Conservation (phyloP, 2,797 vertebrate species). For the Melanotaenia parkinsoni region DNA sequence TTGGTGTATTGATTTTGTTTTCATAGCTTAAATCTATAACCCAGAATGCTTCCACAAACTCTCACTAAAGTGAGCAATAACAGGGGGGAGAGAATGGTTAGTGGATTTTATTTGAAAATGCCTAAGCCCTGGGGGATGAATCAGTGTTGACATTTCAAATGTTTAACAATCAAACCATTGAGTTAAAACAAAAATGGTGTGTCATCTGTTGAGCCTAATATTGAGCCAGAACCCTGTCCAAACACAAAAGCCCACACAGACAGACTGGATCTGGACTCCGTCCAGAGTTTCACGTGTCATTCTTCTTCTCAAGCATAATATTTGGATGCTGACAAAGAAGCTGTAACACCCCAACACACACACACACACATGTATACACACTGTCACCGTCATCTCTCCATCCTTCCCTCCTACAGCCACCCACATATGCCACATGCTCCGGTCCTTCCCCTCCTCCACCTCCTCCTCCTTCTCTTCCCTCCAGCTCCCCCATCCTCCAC, state of each 20-base stretch:
- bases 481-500: slow-evolving; percentile 62
- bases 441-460: slow-evolving; percentile 39
- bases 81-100: not conserved
- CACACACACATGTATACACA: slow-evolving; percentile 16
- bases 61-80: slow-evolving; percentile 20
- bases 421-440: slow-evolving; percentile 80
- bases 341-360: slow-evolving; percentile 22
- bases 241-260: slow-evolving; percentile 17
- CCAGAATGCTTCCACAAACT: slow-evolving; percentile 20
- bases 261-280: slow-evolving; percentile 38
- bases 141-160: slow-evolving; percentile 3
- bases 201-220: slow-evolving; percentile 41
- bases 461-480: slow-evolving; percentile 31
- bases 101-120: slow-evolving; percentile 12
- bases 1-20: slow-evolving; percentile 57
- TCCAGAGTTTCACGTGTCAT: slow-evolving; percentile 58
- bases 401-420: slow-evolving; percentile 60
- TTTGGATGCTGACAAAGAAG: slow-evolving; percentile 66
- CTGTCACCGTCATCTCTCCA: slow-evolving; percentile 39
- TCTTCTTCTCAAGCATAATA: slow-evolving; percentile 69
- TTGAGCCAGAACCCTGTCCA: slow-evolving; percentile 9
- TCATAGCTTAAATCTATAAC: slow-evolving; percentile 8
- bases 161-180: not conserved
- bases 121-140: not conserved
- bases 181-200: slow-evolving; percentile 8